Evolutionary conservation across 1,140 invertebrate genomes (phyloP).

Genomic region (Lepidotrigona ventralis): DNA sequence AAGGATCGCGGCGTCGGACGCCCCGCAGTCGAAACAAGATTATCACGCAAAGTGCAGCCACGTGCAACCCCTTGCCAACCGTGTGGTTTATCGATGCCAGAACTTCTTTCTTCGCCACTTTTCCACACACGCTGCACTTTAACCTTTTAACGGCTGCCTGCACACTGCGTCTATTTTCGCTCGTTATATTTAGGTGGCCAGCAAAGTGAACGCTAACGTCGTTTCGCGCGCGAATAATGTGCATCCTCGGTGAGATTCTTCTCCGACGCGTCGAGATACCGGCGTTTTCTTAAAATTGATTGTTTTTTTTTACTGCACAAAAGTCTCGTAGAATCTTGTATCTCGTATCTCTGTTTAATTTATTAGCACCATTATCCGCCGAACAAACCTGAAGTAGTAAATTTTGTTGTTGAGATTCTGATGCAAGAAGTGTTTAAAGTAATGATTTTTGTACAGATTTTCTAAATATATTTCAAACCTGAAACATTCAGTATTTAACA

Average conservation of each 20-base stretch:
- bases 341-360: too few relatives aligned
- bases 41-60: constrained; percentile 60
- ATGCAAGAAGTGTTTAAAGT: too few relatives aligned
- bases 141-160: constrained; percentile 25
- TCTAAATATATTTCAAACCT: too few relatives aligned
- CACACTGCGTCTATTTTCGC: constrained; percentile 24
- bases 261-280: not conserved
- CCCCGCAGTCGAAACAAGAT: constrained; percentile 54
- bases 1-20: constrained; percentile 46
- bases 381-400: too few relatives aligned
- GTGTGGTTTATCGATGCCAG: constrained; percentile 35
- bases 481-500: too few relatives aligned
- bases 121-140: constrained; percentile 22
- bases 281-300: too few relatives aligned
- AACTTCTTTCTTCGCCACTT: constrained; percentile 29
- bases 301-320: too few relatives aligned
- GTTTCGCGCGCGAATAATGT: not conserved
- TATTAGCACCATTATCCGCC: too few relatives aligned
- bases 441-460: too few relatives aligned
- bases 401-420: too few relatives aligned
- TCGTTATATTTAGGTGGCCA: constrained; percentile 43
- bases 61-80: constrained; percentile 1
- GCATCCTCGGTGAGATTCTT: not conserved
- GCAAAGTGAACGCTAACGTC: constrained; percentile 20
- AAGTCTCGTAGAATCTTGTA: too few relatives aligned